Percentiles rank a stretch among this genome's conserved stretches.
Conservation (phyloP, 2,797 vertebrate species). For the Megalops cyprinoides region DNA sequence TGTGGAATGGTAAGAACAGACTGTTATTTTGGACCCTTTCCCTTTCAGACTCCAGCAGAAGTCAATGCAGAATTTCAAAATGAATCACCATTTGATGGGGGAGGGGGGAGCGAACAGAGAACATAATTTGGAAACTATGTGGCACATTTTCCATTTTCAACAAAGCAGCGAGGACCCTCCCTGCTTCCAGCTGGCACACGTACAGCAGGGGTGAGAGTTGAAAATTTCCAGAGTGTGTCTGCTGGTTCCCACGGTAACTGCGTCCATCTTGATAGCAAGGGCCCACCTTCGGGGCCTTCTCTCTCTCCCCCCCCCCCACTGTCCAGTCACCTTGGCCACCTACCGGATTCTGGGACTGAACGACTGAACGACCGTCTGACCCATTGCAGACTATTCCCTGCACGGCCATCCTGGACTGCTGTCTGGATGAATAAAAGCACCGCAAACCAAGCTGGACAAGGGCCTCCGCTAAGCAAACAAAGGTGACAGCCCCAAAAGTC, state of each 20-base stretch:
- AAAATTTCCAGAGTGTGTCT: slow-evolving; percentile 58
- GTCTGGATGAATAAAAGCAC: too few relatives aligned
- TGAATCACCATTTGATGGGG: slow-evolving; percentile 48
- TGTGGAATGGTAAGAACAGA: not conserved
- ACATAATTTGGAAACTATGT: slow-evolving; percentile 73
- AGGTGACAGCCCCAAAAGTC: too few relatives aligned
- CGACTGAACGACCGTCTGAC: too few relatives aligned
- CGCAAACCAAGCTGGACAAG: not conserved
- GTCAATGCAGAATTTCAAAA: slow-evolving; percentile 53
- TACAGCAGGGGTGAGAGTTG: slow-evolving; percentile 58
- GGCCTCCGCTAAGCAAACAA: not conserved
- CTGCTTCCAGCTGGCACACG: slow-evolving; percentile 63
- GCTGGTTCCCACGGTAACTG: slow-evolving; percentile 63
- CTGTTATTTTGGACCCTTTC: slow-evolving; percentile 33
- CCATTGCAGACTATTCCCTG: too few relatives aligned
- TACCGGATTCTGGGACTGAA: too few relatives aligned
- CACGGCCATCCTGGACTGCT: too few relatives aligned
- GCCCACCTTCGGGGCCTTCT: too few relatives aligned
- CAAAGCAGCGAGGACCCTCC: slow-evolving; percentile 58
- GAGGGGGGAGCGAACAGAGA: slow-evolving; percentile 41
- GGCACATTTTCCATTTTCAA: slow-evolving; percentile 73
- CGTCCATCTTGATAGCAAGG: slow-evolving; percentile 27
- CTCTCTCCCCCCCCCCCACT: too few relatives aligned
- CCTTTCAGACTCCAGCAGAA: slow-evolving; percentile 56
- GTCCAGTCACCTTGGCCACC: too few relatives aligned